Conservation (phyloP, 2,888 invertebrate genomes). For the Desoria tigrina region DNA sequence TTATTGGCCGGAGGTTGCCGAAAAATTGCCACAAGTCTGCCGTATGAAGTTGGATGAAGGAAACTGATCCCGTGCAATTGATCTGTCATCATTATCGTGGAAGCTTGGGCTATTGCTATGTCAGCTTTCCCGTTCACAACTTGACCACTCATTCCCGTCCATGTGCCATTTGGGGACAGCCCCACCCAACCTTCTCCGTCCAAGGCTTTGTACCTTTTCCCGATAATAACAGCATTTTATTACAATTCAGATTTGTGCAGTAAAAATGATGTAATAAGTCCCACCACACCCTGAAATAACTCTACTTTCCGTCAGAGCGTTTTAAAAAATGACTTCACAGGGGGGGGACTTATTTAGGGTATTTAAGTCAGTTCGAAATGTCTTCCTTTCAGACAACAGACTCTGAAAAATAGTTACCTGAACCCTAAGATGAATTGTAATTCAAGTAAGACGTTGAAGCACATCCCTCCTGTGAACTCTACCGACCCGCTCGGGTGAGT, state of each 20-base stretch:
- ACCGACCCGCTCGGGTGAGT: neutral
- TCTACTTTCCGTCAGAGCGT: too few species aligned
- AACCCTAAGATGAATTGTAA: neutral
- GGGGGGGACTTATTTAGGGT: too few species aligned
- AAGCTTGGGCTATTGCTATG: constrained; percentile 27
- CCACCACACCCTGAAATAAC: too few species aligned
- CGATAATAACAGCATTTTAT: too few species aligned
- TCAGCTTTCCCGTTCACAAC: constrained; percentile 26
- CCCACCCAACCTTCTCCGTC: constrained; percentile 33
- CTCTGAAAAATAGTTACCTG: too few species aligned
- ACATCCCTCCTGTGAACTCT: neutral
- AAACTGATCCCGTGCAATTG: constrained; percentile 26
- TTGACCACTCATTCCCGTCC: constrained; percentile 31
- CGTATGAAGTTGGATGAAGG: constrained; percentile 22
- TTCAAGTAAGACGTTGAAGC: neutral
- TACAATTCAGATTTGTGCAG: too few species aligned
- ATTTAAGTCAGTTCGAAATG: too few species aligned
- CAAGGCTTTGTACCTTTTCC: constrained; percentile 18
- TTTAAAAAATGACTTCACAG: too few species aligned
- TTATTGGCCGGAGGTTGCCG: constrained; percentile 27
- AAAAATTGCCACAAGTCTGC: constrained; percentile 30
- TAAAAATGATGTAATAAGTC: too few species aligned
- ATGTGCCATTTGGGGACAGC: constrained; percentile 24
- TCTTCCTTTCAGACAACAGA: too few species aligned
- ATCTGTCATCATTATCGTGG: constrained; percentile 28